Evolutionary conservation across 2,888 invertebrate species (phyloP).

Genomic region (Lithophane leautieri): DNA sequence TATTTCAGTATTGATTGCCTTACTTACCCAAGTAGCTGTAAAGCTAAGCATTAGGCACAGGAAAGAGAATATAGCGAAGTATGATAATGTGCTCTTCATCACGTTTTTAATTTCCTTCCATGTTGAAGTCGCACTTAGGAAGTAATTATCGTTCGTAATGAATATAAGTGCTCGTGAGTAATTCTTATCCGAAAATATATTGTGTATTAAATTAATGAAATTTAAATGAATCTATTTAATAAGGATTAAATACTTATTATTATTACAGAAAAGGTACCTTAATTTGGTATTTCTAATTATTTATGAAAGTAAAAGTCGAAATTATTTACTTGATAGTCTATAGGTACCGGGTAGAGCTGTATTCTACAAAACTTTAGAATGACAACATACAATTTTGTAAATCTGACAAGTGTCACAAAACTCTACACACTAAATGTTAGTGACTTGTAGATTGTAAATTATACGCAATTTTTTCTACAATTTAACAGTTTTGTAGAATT

Average conservation of each 20-base stretch:
- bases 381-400: too few relatives aligned
- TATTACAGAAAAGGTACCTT: too few relatives aligned
- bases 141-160: slow-evolving; percentile 36
- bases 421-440: too few relatives aligned
- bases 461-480: too few relatives aligned
- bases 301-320: too few relatives aligned
- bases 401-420: too few relatives aligned
- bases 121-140: slow-evolving; percentile 42
- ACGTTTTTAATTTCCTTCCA: slow-evolving; percentile 55
- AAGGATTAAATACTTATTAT: neutral
- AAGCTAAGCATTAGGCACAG: slow-evolving; percentile 7
- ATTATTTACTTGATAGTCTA: too few relatives aligned
- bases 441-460: too few relatives aligned
- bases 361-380: too few relatives aligned
- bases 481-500: too few relatives aligned
- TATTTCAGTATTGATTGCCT: neutral
- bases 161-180: slow-evolving; percentile 26
- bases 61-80: slow-evolving; percentile 31
- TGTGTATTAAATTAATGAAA: neutral
- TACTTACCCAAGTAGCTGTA: neutral
- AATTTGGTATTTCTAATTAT: too few relatives aligned
- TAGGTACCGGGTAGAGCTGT: too few relatives aligned
- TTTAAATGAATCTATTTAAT: neutral
- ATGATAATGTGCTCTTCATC: slow-evolving; percentile 27
- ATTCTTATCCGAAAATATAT: slow-evolving; percentile 7